Base-by-base conservation (phyloP, 64 coral and sea anemone species). In the Stichodactyla mertensii region DNA sequence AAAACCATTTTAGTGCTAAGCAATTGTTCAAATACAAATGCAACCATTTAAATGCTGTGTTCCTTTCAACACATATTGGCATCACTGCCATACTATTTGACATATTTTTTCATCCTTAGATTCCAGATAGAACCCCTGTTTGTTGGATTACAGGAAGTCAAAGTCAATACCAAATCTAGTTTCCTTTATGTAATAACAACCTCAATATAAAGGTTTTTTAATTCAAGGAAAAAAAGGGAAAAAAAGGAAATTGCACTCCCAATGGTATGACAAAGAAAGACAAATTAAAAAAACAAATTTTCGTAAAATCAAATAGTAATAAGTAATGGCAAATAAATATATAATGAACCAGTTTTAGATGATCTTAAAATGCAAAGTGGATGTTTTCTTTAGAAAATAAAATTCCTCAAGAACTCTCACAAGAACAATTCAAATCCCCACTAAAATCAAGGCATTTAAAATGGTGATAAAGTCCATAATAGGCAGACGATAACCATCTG, bases 241-340 rank as follows among this genome's bases (percentile, higher is more conserved):
- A 24, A 70, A 22, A 5, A 7, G 0, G 16, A 74, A 74, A 27
- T 27, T 74, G 26, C 69, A 74, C 27, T 27, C 10, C 69, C 36
- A 2, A 45, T 74, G 24, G 69, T 10, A 4, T 11, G 24, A 31
- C 9, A 11, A 74, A 10, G 23, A 6, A 19, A 13, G 22, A 10
- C 24, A 31, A 74, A 27, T 74, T n/a, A 11, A 74, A 27, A 10
- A 74, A 74, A 20, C 14, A 74, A 74, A 74, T 74, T 45, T 45
- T 45, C 36, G 36, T 45, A 45, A 45, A 74, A 74, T 31, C 69
- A 74, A 74, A 74, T 74, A 4, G 69, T 74, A 74, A 74, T 74
- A 26, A 13, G 69, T 74, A 74, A 74, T 36, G 7, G 27, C 69
- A 74, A 74, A 74, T 74, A 74, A 74, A 74, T 74, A 74, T 74